Base-by-base conservation (phyloP, 2,888 invertebrate genomes). In the Dynastes maya region DNA sequence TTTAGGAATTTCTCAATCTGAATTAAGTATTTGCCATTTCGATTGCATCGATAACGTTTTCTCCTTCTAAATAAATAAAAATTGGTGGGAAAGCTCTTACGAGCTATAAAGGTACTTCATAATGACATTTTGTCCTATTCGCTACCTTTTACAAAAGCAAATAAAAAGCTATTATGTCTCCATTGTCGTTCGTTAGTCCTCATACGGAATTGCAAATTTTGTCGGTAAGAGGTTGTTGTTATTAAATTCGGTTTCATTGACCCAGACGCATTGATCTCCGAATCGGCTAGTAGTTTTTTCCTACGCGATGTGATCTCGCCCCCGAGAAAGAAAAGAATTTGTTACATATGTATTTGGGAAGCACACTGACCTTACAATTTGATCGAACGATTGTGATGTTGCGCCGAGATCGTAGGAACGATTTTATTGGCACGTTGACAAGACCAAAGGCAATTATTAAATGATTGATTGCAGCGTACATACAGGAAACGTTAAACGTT, bases 211-310 rank as follows among this genome's bases (percentile, higher is more conserved):
- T 81, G 79, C 81, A 81, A 80, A 81, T 80, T 80, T 80, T 67
- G 37, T 40, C 37, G 58, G 58, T 72, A 72, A 72, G 72, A 72
- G 72, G 40, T 58, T 58, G 72, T 49, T 68, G 49, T 58, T 72
- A 72, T 67, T 67, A 82, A 77, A 80, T 80, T 80, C 80, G 78
- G 78, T 67, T 77, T 77, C 65, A 77, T 63, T 77, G 78, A 79
- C 78, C 80, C 82, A 82, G 82, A 82, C 82, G 74, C 80, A 82
- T 82, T 80, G 77, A 82, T 82, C 81, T 81, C 72, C 58, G 37
- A 37, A 72, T 72, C 58, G 58, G 58, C 58, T 72, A 72, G 58
- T 72, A 72, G 58, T 72, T 72, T 72, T 68, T 68, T 68, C 49
- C 76, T 67, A 37, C 74, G 11, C 63, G 68, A 51, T 68, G 22